Conservation (phyloP, 2,113 vertebrate genomes). For the Pristiophorus japonicus region DNA sequence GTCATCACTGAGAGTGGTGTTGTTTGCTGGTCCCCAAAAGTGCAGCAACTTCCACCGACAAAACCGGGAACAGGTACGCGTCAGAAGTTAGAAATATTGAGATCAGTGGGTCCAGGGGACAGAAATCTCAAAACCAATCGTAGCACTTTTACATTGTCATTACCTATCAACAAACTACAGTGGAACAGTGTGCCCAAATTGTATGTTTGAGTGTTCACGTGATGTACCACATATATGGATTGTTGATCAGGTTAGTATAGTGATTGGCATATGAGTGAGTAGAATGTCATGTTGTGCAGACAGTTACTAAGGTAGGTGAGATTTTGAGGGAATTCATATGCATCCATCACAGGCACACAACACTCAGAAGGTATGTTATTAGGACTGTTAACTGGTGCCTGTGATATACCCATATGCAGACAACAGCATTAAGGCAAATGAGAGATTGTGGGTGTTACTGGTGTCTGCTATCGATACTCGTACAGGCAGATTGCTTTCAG, state of each 20-base stretch:
- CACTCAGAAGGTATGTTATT: background rate
- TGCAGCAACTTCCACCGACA: constrained; percentile 61
- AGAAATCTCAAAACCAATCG: background rate
- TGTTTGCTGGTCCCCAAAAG: constrained; percentile 75
- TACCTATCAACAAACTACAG: background rate
- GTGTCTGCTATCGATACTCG: background rate
- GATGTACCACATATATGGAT: background rate
- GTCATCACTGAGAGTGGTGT: constrained; percentile 65
- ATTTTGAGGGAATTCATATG: background rate
- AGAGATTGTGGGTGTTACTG: background rate
- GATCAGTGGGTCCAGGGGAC: background rate
- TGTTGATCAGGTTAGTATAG: background rate
- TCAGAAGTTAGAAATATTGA: background rate
- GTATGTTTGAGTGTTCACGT: background rate
- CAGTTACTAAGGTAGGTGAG: background rate
- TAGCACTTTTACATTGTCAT: background rate
- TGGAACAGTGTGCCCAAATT: background rate
- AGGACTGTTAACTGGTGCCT: background rate
- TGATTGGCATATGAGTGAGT: background rate
- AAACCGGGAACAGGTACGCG: constrained; percentile 71
- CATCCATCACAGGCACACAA: background rate
- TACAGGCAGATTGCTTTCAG: background rate
- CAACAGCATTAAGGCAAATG: background rate
- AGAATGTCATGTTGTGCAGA: background rate
- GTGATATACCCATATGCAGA: background rate